Percentiles rank a stretch among this genome's conserved stretches.
Evolutionary conservation across 2,888 invertebrate species (phyloP).

Genomic region (Sphecodes monilicornis): DNA sequence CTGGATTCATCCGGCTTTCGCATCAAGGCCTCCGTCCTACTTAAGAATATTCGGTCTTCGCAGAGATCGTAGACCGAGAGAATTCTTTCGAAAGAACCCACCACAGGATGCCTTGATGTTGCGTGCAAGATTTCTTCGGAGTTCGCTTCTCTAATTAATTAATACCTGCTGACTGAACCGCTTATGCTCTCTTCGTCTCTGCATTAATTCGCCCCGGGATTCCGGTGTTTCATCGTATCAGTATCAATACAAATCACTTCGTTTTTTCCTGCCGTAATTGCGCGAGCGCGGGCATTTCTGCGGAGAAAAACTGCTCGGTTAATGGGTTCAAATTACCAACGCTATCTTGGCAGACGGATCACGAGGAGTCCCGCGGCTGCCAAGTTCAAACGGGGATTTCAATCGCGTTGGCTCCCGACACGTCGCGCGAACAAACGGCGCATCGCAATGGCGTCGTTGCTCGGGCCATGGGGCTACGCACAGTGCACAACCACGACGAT

Average conservation of each 20-base stretch:
- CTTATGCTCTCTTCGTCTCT: not conserved
- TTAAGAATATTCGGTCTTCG: not conserved
- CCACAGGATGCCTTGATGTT: not conserved
- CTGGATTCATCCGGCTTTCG: not conserved
- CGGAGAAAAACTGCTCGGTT: not conserved
- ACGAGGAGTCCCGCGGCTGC: not conserved
- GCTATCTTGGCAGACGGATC: constrained; percentile 7
- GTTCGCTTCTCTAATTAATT: not conserved
- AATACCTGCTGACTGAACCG: not conserved
- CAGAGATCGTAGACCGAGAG: not conserved
- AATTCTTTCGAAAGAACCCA: not conserved
- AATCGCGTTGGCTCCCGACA: constrained; percentile 7
- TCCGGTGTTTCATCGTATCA: not conserved
- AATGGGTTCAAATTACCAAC: not conserved
- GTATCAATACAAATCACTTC: not conserved
- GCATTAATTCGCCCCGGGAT: constrained; percentile 1
- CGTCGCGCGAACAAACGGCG: constrained; percentile 28
- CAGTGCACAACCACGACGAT: constrained; percentile 17
- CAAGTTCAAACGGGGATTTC: not conserved
- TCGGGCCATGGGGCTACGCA: not conserved
- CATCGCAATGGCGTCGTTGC: constrained; percentile 25
- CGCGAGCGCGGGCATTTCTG: not conserved
- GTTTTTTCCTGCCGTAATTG: not conserved
- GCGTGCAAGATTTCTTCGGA: not conserved
- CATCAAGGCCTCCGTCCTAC: not conserved